A percentile compares a stretch with the other conserved stretches of the same genome.
These are phyloP conservation scores for Parnassius smintheus DNA, from an alignment of 2,888 invertebrate genomes.

Conservation along the genomic window DNA sequence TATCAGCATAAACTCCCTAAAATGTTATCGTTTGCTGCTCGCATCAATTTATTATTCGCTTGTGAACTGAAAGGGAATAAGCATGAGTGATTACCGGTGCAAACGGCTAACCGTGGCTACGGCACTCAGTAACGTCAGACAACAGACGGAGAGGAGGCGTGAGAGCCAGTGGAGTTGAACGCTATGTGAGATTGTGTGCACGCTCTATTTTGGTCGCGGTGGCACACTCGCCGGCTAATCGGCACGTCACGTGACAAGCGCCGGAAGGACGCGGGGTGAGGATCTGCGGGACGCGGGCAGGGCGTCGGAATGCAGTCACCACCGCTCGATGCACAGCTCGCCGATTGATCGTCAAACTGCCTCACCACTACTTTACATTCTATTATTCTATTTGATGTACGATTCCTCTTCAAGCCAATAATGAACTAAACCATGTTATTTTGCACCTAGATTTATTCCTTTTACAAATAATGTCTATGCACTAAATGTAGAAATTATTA, in stretches of 20 bases:
- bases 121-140: slow-evolving; percentile 42
- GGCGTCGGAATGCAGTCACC: slow-evolving; percentile 77
- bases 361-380: slow-evolving; percentile 34
- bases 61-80: slow-evolving; percentile 25
- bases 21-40: background rate
- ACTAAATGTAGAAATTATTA: no score
- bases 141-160: slow-evolving; percentile 49
- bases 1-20: no score
- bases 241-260: slow-evolving; percentile 77
- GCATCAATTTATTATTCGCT: slow-evolving; percentile 18
- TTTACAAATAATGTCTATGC: no score
- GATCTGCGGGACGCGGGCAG: slow-evolving; percentile 45
- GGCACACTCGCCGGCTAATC: slow-evolving; percentile 78
- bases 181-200: slow-evolving; percentile 64
- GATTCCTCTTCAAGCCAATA: slow-evolving; percentile 21
- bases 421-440: slow-evolving; percentile 9
- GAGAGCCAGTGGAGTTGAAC: slow-evolving; percentile 60
- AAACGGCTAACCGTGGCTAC: slow-evolving; percentile 32
- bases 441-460: background rate
- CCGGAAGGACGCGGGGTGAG: slow-evolving; percentile 76
- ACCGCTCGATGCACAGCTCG: slow-evolving; percentile 65
- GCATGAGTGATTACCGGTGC: slow-evolving; percentile 32
- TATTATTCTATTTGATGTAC: slow-evolving; percentile 25
- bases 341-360: slow-evolving; percentile 65
- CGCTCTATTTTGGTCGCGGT: slow-evolving; percentile 78